Conservation (phyloP, 2,888 invertebrate species). For the Archips xylosteana region DNA sequence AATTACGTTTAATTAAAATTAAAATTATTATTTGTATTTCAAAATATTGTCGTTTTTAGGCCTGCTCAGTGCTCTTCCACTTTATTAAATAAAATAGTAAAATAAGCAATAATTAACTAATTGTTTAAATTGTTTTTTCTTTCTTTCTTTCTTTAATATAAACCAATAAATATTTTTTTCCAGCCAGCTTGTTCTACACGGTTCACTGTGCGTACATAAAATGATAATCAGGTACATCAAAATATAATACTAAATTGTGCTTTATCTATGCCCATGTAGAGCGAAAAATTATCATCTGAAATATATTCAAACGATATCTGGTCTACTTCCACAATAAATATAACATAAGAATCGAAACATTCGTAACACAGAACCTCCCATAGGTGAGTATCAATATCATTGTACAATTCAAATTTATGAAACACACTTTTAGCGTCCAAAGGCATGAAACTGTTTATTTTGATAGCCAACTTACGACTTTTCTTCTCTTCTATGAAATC, state of each 20-base stretch:
- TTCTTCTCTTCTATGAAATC: conserved; percentile 21
- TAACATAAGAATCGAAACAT: conserved; percentile 43
- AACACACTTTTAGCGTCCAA: conserved; percentile 51
- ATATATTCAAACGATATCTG: conserved; percentile 56
- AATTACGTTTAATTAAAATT: too few relatives aligned
- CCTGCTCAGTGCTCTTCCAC: too few relatives aligned
- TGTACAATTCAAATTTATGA: conserved; percentile 57
- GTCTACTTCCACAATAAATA: conserved; percentile 56
- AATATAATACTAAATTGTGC: conserved; percentile 55
- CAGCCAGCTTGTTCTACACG: too few relatives aligned
- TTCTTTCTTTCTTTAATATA: too few relatives aligned
- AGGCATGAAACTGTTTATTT: conserved; percentile 52
- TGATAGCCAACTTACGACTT: conserved; percentile 52
- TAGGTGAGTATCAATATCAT: conserved; percentile 53
- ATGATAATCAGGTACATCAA: not conserved
- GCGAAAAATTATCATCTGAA: conserved; percentile 50
- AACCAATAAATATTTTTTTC: too few relatives aligned
- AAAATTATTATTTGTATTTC: too few relatives aligned
- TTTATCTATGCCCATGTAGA: conserved; percentile 64
- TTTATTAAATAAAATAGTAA: too few relatives aligned
- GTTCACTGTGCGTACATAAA: too few relatives aligned
- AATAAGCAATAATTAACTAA: too few relatives aligned
- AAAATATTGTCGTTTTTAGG: too few relatives aligned
- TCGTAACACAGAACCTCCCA: conserved; percentile 56
- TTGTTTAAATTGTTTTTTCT: too few relatives aligned